These are phyloP conservation scores for Cyanoderma ruficeps DNA, from an alignment of 2,113 vertebrate genomes.

Conservation along the genomic window DNA sequence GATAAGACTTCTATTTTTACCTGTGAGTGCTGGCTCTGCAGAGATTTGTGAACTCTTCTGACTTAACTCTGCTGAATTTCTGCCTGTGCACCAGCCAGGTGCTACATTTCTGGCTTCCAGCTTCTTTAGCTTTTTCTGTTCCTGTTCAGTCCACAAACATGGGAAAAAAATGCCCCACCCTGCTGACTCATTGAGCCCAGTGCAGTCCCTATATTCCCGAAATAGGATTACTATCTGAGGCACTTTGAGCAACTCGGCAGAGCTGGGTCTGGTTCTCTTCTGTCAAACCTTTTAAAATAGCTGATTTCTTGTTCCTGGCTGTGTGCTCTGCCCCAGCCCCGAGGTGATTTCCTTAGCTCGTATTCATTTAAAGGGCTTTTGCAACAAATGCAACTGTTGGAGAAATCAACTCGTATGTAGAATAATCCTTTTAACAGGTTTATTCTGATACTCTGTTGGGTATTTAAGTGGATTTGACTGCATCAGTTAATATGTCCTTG, in stretches of 20 bases:
- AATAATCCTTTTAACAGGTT: conserved; percentile 47
- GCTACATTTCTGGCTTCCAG: conserved; percentile 3
- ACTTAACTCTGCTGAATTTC: neutral
- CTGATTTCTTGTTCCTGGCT: neutral
- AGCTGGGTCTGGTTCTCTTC: neutral
- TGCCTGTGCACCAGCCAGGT: conserved; percentile 43
- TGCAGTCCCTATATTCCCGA: conserved; percentile 34
- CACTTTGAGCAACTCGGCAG: neutral
- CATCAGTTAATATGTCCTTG: conserved; percentile 5
- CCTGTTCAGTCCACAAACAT: conserved; percentile 26
- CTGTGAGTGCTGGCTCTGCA: neutral
- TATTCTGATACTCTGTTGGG: neutral
- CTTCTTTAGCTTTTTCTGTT: conserved; percentile 19
- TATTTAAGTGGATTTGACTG: conserved; percentile 49
- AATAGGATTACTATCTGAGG: conserved; percentile 35
- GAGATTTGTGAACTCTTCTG: neutral
- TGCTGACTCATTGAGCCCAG: conserved; percentile 48
- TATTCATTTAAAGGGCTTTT: conserved; percentile 19
- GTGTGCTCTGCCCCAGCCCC: neutral
- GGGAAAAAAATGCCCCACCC: conserved; percentile 42
- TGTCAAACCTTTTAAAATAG: neutral
- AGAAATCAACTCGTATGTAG: neutral
- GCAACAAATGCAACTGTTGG: conserved; percentile 1
- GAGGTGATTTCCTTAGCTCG: neutral
- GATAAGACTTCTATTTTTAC: conserved; percentile 1